phyloP scores from a whole-genome alignment of 1,140 invertebrate genomes.

The Drosophila nikananu region DNA sequence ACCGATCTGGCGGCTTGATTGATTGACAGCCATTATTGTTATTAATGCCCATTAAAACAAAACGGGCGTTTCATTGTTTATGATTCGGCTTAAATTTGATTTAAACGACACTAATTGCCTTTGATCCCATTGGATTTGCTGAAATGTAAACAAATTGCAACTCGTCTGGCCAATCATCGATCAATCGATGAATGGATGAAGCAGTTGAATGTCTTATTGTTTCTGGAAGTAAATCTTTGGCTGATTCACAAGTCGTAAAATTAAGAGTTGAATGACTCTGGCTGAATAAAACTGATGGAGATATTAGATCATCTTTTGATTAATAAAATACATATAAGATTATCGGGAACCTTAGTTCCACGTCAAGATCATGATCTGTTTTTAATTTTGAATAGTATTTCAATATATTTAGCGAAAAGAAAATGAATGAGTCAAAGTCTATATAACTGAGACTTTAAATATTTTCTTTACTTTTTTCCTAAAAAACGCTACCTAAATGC shows the following conservation, averaged over 20 bases:
- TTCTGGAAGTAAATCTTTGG: conserved; percentile 9
- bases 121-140: conserved; percentile 57
- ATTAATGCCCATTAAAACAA: conserved; percentile 64
- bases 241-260: conserved; percentile 20
- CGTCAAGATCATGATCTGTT: not conserved
- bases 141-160: conserved; percentile 61
- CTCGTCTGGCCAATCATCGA: conserved; percentile 30
- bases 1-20: conserved; percentile 51
- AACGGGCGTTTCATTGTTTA: conserved; percentile 74
- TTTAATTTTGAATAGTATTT: not conserved
- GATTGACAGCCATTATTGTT: conserved; percentile 62
- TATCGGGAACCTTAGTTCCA: not conserved
- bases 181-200: conserved; percentile 16
- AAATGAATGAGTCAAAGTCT: too few relatives aligned
- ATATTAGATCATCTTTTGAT: conserved; percentile 3
- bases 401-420: too few relatives aligned
- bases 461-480: too few relatives aligned
- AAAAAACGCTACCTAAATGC: too few relatives aligned
- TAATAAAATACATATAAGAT: not conserved
- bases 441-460: too few relatives aligned
- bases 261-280: conserved; percentile 22
- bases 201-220: conserved; percentile 29
- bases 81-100: conserved; percentile 70
- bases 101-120: conserved; percentile 74
- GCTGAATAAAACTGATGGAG: not conserved